Conservation (phyloP, 2,888 invertebrate genomes). For the Globia sparganii region DNA sequence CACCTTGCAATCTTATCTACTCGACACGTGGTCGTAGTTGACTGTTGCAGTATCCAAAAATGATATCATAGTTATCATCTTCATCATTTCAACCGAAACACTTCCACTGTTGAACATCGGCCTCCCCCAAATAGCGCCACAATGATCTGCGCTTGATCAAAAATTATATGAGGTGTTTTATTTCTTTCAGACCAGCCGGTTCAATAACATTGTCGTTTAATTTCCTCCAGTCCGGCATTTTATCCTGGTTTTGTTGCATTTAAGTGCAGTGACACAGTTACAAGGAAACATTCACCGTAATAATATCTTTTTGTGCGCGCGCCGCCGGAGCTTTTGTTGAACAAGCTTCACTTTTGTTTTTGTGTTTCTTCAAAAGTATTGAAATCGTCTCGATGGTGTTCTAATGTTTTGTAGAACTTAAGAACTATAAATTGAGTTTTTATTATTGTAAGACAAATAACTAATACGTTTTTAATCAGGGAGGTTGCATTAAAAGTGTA, state of each 20-base stretch:
- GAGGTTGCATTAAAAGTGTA: neutral
- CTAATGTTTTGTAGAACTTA: slow-evolving; percentile 26
- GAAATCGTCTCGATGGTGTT: slow-evolving; percentile 38
- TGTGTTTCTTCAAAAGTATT: slow-evolving; percentile 39
- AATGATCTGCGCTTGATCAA: neutral
- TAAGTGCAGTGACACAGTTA: slow-evolving; percentile 51
- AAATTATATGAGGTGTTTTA: neutral
- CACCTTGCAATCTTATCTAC: slow-evolving; percentile 2
- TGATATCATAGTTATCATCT: neutral
- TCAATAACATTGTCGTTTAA: slow-evolving; percentile 13
- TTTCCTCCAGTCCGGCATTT: slow-evolving; percentile 14
- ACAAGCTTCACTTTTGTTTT: slow-evolving; percentile 43
- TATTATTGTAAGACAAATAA: neutral
- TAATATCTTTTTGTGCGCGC: slow-evolving; percentile 51
- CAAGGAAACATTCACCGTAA: slow-evolving; percentile 51
- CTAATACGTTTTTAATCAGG: neutral
- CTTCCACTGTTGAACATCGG: neutral
- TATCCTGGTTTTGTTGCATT: slow-evolving; percentile 44
- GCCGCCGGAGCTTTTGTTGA: slow-evolving; percentile 37
- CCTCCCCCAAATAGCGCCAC: no score
- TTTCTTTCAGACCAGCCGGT: slow-evolving; percentile 5
- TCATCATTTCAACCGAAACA: neutral
- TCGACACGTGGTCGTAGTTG: neutral
- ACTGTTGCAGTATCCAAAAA: neutral
- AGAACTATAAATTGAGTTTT: slow-evolving; percentile 21